phyloP scores from a whole-genome alignment of 2,797 vertebrate species.

The Microchirus variegatus region DNA sequence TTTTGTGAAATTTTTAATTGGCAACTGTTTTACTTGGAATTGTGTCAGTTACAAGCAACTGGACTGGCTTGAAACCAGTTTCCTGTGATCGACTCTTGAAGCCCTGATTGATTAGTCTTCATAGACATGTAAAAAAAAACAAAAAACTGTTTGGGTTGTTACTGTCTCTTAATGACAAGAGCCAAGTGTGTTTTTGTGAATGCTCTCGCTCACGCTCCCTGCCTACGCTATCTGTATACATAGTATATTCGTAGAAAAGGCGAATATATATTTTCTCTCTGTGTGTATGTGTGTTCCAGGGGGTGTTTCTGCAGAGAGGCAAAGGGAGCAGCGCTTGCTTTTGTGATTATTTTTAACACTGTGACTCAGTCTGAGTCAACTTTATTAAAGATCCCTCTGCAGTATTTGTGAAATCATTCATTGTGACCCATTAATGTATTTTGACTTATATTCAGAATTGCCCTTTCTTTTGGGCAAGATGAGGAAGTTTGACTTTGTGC shows the following conservation, averaged over 20 bases:
- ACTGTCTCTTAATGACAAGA: conserved; percentile 18
- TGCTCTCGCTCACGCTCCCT: too few relatives aligned
- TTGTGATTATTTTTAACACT: conserved; percentile 66
- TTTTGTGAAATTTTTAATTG: too few relatives aligned
- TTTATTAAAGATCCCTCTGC: conserved; percentile 60
- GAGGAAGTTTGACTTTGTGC: conserved; percentile 10
- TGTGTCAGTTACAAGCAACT: background rate
- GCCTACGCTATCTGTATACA: background rate
- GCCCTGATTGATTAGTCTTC: too few relatives aligned
- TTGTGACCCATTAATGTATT: conserved; percentile 49
- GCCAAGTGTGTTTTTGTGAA: conserved; percentile 2
- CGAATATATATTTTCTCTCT: background rate
- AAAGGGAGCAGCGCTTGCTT: conserved; percentile 46
- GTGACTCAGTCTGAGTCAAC: conserved; percentile 70
- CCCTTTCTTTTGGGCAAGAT: conserved; percentile 21
- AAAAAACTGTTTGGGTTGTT: conserved; percentile 19
- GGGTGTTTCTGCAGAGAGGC: conserved; percentile 41
- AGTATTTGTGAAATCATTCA: conserved; percentile 61
- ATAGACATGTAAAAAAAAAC: too few relatives aligned
- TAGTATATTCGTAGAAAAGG: background rate
- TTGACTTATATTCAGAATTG: conserved; percentile 8
- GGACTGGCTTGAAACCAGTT: conserved; percentile 27
- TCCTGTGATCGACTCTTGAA: background rate
- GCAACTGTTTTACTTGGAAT: too few relatives aligned
- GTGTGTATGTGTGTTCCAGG: conserved; percentile 20